phyloP scores from a whole-genome alignment of 92 coral and sea anemone species.

The Virgularia gustaviana region DNA sequence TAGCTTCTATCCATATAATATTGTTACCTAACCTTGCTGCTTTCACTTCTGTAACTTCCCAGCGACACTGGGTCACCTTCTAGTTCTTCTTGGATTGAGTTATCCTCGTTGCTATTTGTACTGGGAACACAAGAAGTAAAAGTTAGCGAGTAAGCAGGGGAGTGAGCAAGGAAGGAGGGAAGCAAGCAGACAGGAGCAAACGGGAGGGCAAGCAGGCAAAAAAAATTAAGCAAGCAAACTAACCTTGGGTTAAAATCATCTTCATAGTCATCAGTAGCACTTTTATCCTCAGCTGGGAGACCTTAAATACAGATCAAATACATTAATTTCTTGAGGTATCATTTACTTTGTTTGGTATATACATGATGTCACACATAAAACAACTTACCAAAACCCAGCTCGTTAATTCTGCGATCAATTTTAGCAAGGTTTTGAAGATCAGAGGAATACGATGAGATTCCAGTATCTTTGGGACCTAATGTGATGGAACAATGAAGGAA shows the following conservation, averaged over 20 bases:
- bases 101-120: slow-evolving; percentile 46
- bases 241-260: slow-evolving; percentile 95
- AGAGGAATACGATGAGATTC: slow-evolving; percentile 60
- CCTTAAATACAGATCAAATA: slow-evolving; percentile 35
- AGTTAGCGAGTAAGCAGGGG: no score
- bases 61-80: slow-evolving; percentile 76
- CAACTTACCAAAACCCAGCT: slow-evolving; percentile 89
- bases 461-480: slow-evolving; percentile 16
- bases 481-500: no score
- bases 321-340: background rate
- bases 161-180: background rate
- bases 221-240: background rate
- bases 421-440: slow-evolving; percentile 84
- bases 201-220: background rate
- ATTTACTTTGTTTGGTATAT: background rate
- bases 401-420: slow-evolving; percentile 78
- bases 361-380: background rate
- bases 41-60: slow-evolving; percentile 78
- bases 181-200: background rate
- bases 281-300: slow-evolving; percentile 72
- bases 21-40: slow-evolving; percentile 59
- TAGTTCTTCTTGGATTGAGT: slow-evolving; percentile 76
- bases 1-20: background rate
- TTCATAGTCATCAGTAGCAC: slow-evolving; percentile 68
- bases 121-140: background rate